Conservation (phyloP, 2,113 vertebrate genomes). For the Anarrhichthys ocellatus region DNA sequence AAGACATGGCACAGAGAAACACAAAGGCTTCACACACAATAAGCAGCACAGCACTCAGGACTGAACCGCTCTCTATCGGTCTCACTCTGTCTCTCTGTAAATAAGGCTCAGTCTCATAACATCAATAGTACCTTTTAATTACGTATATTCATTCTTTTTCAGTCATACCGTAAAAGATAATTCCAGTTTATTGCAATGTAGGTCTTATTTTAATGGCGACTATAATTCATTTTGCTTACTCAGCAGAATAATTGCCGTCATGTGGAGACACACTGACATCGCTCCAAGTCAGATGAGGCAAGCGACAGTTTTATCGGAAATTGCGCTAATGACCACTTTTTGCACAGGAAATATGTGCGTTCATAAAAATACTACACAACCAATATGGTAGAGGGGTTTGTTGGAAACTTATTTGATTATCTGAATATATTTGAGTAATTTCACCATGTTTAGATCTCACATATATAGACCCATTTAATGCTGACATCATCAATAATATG, state of each 20-base stretch:
- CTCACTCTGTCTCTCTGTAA: constrained; percentile 8
- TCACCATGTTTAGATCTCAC: background rate
- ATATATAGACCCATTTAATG: background rate
- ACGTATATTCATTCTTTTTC: background rate
- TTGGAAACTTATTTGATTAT: background rate
- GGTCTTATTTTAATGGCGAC: background rate
- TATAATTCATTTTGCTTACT: background rate
- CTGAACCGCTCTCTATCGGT: constrained; percentile 10
- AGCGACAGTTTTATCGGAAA: background rate
- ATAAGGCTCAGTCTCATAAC: background rate
- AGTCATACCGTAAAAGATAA: background rate
- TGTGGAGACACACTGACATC: background rate
- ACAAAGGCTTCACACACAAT: constrained; percentile 70
- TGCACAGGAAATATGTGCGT: constrained; percentile 2
- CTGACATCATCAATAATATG: too few species aligned
- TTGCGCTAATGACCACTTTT: background rate
- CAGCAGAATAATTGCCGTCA: background rate
- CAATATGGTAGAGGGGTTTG: background rate
- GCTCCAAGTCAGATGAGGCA: background rate
- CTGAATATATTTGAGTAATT: background rate
- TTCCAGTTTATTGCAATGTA: background rate
- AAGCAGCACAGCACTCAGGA: constrained; percentile 54
- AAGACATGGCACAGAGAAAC: constrained; percentile 60
- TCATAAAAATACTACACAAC: background rate
- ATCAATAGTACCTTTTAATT: background rate